phyloP scores from a whole-genome alignment of 2,113 vertebrate species.

The Naja naja region DNA sequence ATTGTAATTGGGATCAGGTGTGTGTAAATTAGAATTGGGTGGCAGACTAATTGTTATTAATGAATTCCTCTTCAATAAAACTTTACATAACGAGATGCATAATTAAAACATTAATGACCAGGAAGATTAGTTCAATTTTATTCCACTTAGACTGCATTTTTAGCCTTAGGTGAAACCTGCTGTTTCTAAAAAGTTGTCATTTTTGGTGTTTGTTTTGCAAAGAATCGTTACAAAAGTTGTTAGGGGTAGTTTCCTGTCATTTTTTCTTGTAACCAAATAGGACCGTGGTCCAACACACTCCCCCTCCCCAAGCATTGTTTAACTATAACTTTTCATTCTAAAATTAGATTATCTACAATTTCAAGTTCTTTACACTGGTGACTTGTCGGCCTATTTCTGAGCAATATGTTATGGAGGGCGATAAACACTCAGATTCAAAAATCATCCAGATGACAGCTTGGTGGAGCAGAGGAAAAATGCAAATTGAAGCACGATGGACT shows the following conservation, averaged over 20 bases:
- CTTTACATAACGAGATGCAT: conserved; percentile 68
- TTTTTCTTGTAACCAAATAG: background rate
- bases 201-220: conserved; percentile 43
- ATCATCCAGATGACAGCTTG: background rate
- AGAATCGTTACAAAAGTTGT: conserved; percentile 21
- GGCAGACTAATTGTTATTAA: conserved; percentile 65
- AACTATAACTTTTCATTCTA: background rate
- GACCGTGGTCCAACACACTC: background rate
- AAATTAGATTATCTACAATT: background rate
- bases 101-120: conserved; percentile 69
- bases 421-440: background rate
- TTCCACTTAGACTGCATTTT: conserved; percentile 57
- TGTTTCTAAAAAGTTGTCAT: conserved; percentile 46
- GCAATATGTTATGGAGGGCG: background rate
- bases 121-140: conserved; percentile 59
- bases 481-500: background rate
- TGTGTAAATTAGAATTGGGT: conserved; percentile 58
- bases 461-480: background rate
- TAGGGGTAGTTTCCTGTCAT: conserved; percentile 32
- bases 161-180: conserved; percentile 55
- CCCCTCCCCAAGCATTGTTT: background rate
- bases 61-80: conserved; percentile 62
- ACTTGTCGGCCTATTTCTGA: background rate
- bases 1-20: conserved; percentile 66
- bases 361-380: background rate